phyloP scores from a whole-genome alignment of 2,888 invertebrate genomes.

The Tetranychus piercei region DNA sequence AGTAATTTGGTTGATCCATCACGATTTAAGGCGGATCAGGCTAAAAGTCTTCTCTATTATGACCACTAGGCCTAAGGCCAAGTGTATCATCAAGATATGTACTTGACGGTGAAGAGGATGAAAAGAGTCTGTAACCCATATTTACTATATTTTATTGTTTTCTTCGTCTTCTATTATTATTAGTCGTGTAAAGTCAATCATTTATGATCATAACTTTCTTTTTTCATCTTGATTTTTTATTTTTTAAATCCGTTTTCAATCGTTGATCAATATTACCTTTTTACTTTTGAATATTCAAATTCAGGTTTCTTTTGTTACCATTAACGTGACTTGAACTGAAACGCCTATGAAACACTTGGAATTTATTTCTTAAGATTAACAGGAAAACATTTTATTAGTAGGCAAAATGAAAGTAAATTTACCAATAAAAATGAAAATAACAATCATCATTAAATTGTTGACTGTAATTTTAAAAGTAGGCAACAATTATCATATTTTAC shows the following conservation, averaged over 20 bases:
- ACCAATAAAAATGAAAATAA: not conserved
- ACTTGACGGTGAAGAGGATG: not conserved
- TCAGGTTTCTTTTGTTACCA: not conserved
- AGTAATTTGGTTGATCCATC: not conserved
- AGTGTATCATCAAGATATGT: not conserved
- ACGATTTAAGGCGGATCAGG: not conserved
- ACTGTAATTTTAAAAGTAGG: too few species aligned
- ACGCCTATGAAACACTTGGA: not conserved
- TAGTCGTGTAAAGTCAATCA: not conserved
- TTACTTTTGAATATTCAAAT: not conserved
- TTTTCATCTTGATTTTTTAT: too few species aligned
- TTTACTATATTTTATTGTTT: not conserved
- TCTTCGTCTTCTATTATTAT: not conserved
- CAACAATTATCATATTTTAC: too few species aligned
- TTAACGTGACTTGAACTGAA: not conserved
- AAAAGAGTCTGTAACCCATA: not conserved
- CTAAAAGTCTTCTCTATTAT: not conserved
- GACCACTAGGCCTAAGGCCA: not conserved
- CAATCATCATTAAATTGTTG: too few species aligned
- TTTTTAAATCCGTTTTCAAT: not conserved
- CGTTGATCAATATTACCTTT: not conserved
- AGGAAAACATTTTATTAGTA: not conserved
- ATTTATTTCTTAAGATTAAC: not conserved
- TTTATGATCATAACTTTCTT: not conserved
- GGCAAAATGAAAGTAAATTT: not conserved